Conservation (phyloP, 1,140 invertebrate genomes). For the Anadara kagoshimensis region DNA sequence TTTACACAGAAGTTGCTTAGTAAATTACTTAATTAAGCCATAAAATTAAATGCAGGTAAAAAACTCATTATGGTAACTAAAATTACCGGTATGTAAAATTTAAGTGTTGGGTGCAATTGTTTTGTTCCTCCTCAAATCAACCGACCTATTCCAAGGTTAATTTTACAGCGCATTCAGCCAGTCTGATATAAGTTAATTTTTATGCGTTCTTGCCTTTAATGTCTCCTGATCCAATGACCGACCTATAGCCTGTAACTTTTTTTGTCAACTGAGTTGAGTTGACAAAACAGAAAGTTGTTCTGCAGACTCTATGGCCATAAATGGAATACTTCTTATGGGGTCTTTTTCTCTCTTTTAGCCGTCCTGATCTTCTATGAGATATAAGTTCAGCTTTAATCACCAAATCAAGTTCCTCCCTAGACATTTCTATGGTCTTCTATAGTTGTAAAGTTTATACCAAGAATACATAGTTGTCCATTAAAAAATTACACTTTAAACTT, state of each 20-base stretch:
- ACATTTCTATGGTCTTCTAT: constrained; percentile 1
- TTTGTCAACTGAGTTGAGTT: constrained; percentile 3
- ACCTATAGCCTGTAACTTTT: too few species aligned
- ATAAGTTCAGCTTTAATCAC: constrained; percentile 21
- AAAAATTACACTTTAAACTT: neutral
- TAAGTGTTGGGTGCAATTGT: too few species aligned
- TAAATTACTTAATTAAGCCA: too few species aligned
- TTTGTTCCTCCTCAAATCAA: too few species aligned
- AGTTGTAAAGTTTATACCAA: neutral
- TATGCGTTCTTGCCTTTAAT: constrained; percentile 33
- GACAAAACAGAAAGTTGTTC: constrained; percentile 21
- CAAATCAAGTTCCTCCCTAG: constrained; percentile 16
- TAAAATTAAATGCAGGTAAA: too few species aligned
- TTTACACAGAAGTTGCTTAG: too few species aligned
- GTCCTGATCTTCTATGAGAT: constrained; percentile 14
- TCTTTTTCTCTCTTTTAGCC: constrained; percentile 17
- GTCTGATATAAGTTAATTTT: too few species aligned
- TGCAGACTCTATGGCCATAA: constrained; percentile 13
- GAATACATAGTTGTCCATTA: constrained; percentile 1
- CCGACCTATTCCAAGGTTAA: too few species aligned
- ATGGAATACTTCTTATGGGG: constrained; percentile 18
- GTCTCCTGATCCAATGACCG: constrained; percentile 39
- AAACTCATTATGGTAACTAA: too few species aligned
- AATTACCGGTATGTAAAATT: too few species aligned
- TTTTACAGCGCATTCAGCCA: too few species aligned